phyloP scores from a whole-genome alignment of 2,113 vertebrate genomes.

The Vidua chalybeata region DNA sequence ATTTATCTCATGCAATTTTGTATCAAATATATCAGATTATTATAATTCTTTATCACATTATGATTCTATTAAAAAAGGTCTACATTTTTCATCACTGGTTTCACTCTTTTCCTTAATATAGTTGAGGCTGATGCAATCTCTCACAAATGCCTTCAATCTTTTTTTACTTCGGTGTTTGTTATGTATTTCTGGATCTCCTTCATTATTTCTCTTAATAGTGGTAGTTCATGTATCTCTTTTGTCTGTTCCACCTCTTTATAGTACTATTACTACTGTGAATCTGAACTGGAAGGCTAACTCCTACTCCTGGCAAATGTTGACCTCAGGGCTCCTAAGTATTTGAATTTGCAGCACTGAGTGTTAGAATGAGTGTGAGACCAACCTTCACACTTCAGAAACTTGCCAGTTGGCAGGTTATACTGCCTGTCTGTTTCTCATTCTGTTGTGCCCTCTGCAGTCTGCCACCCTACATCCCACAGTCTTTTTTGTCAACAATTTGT shows the following conservation, averaged over 20 bases:
- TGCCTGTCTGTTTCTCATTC: constrained; percentile 69
- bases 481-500: constrained; percentile 58
- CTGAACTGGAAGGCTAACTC: constrained; percentile 34
- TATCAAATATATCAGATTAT: neutral
- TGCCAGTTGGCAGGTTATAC: constrained; percentile 67
- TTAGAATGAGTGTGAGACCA: constrained; percentile 65
- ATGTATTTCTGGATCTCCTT: neutral
- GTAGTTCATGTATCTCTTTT: neutral
- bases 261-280: neutral
- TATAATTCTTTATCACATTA: neutral
- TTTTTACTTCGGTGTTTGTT: neutral
- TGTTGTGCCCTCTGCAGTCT: constrained; percentile 70
- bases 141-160: neutral
- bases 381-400: constrained; percentile 67
- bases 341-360: constrained; percentile 49
- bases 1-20: neutral
- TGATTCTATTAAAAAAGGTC: neutral
- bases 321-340: neutral
- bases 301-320: constrained; percentile 30
- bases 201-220: neutral
- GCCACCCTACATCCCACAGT: constrained; percentile 39
- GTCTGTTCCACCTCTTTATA: neutral
- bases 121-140: neutral
- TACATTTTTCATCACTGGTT: neutral
- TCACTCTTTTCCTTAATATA: neutral